Base-by-base conservation (phyloP, 2,888 invertebrate species). In the Zygogramma bicolorata region DNA sequence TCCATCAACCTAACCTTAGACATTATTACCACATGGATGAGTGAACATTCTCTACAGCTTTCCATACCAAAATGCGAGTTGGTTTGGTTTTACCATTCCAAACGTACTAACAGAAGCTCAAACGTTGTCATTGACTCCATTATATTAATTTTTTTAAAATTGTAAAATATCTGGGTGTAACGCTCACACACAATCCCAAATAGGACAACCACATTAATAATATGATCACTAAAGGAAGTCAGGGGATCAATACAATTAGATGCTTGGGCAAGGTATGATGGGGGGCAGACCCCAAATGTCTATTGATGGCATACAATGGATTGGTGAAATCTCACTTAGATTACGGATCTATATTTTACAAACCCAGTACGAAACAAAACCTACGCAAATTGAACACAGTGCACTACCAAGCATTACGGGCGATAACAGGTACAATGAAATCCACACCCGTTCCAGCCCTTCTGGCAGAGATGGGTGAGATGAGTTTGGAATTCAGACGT, bases 191-290 rank as follows among this genome's bases (percentile, higher is more conserved):
- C 8, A 25, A 74, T 13, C 15, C 72, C 7, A 69, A 69, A 15
- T 75, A 69, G 69, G 25, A 61, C 13, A 65, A 27, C 13, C 66
- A 66, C 29, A 71, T 71, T 5, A 38, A 66, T 10, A 20, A 38
- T 6, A 38, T 61, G 2, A 53, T 27, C 6, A 40, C 18, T 10
- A 60, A 58, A 49, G 72, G 60, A 1, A 34, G 25, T 1, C 57
- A 69, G 29, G 65, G 61, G 5, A 42, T 71, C 7, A 74, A 72
- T 25, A 31, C 65, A 2, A 57, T 74, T 0, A 67, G 27, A 60
- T 25, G 18, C 0, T 38, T 71, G 40, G 1, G 15, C 34, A 38
- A 5, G 0, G 13, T 34, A 18, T 59, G 29, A 20, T 59, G 34
- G 31, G 34, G 20, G 7, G 34, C 59, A 7, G 34, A 59, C 8